Evolutionary conservation across 2,797 vertebrate genomes (phyloP).

Genomic region (Rhinoraja longicauda): DNA sequence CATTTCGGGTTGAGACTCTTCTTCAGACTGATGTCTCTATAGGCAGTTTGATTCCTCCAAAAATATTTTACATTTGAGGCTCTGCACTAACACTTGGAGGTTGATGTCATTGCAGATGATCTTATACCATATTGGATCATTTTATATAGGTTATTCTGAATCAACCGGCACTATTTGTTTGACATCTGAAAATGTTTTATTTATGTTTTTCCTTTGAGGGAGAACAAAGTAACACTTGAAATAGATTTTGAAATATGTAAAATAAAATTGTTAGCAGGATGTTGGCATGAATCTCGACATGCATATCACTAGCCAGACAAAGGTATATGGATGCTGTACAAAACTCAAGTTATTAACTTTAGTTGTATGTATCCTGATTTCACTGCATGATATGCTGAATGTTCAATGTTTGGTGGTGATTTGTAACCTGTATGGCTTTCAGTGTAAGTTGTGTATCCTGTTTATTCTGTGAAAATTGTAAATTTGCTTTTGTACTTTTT

Average conservation of each 20-base stretch:
- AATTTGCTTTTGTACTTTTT: background rate
- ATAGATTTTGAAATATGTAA: conserved; percentile 15
- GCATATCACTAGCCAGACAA: background rate
- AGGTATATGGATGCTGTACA: background rate
- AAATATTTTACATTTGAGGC: background rate
- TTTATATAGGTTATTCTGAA: background rate
- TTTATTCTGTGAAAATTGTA: background rate
- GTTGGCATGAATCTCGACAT: background rate
- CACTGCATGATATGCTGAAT: background rate
- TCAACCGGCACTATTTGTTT: background rate
- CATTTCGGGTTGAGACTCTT: too few species aligned
- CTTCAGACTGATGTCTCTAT: too few species aligned
- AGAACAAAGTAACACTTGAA: background rate
- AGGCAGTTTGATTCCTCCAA: background rate
- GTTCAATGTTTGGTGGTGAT: background rate
- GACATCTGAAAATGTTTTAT: conserved; percentile 1
- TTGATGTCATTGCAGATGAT: background rate
- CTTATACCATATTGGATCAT: background rate
- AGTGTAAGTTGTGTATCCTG: background rate
- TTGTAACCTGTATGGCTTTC: background rate
- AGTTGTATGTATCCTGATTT: background rate
- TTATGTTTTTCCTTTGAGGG: background rate
- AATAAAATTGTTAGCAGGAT: background rate
- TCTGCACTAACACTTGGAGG: background rate
- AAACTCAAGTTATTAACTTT: background rate